These are phyloP conservation scores for Yponomeuta evonymella DNA, from an alignment of 2,888 invertebrate genomes.

Conservation along the genomic window DNA sequence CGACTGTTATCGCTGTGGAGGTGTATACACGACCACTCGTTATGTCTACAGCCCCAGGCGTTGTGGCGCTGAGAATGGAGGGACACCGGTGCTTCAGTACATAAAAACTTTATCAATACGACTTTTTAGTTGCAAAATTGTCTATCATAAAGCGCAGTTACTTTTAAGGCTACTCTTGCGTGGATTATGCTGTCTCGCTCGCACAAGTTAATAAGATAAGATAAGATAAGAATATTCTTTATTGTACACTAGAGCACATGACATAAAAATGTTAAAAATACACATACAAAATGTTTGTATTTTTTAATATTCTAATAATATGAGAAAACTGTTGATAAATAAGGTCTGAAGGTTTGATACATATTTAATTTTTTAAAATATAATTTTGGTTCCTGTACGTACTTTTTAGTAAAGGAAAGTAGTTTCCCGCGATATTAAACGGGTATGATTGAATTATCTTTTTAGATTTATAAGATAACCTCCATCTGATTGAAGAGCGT, in stretches of 20 bases:
- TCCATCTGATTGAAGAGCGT: constrained; percentile 1
- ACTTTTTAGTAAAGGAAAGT: too few relatives aligned
- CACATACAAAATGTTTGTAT: too few relatives aligned
- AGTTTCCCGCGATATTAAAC: background rate
- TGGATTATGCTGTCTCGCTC: too few relatives aligned
- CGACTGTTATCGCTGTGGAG: constrained; percentile 11
- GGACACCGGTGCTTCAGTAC: background rate
- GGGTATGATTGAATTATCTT: constrained; percentile 1
- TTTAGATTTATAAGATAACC: constrained; percentile 12
- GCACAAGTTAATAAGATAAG: too few relatives aligned
- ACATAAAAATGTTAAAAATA: too few relatives aligned
- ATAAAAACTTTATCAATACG: background rate
- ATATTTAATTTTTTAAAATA: too few relatives aligned
- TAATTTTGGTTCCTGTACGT: too few relatives aligned
- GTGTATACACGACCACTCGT: constrained; percentile 9
- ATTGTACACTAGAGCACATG: too few relatives aligned
- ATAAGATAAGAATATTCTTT: too few relatives aligned
- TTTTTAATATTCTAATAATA: too few relatives aligned
- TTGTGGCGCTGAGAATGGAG: background rate
- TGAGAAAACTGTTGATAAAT: too few relatives aligned
- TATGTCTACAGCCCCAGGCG: background rate
- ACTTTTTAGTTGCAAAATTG: background rate
- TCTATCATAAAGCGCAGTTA: background rate
- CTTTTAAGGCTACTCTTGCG: background rate
- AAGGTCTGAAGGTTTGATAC: too few relatives aligned